Evolutionary conservation across 1,140 invertebrate genomes (phyloP).

Genomic region (Palaemon carinicauda): DNA sequence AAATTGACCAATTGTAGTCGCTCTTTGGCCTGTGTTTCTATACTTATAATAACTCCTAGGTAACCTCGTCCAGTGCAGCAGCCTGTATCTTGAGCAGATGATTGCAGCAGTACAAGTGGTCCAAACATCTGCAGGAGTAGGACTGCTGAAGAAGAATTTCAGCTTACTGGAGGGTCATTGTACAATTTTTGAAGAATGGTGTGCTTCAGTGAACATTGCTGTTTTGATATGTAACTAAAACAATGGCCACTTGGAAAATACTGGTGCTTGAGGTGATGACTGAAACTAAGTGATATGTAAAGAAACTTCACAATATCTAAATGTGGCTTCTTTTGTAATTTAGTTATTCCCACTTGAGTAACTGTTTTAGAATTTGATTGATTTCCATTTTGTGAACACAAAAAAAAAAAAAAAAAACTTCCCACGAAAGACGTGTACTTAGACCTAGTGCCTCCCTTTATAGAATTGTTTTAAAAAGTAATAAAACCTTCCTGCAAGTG

Average conservation of each 20-base stretch:
- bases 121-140: slow-evolving; percentile 29
- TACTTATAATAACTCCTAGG: not conserved
- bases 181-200: slow-evolving; percentile 10
- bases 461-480: not conserved
- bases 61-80: slow-evolving; percentile 26
- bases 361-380: slow-evolving; percentile 43
- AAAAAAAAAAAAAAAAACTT: slow-evolving; percentile 23
- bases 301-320: slow-evolving; percentile 32
- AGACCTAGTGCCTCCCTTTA: slow-evolving; percentile 47
- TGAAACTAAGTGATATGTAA: not conserved
- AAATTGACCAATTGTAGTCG: not conserved
- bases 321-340: slow-evolving; percentile 54
- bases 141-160: slow-evolving; percentile 7
- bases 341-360: slow-evolving; percentile 39
- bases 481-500: slow-evolving; percentile 18
- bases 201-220: slow-evolving; percentile 26
- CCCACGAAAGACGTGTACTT: slow-evolving; percentile 41
- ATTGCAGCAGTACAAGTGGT: slow-evolving; percentile 16
- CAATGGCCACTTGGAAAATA: slow-evolving; percentile 36
- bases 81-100: not conserved
- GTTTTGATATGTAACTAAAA: not conserved
- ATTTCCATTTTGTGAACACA: slow-evolving; percentile 48
- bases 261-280: slow-evolving; percentile 47
- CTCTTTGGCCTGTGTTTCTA: not conserved
- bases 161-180: slow-evolving; percentile 13